Percentiles rank a stretch among this genome's conserved stretches.
phyloP scores from a whole-genome alignment of 2,888 invertebrate genomes.

The Cactoblastis cactorum region DNA sequence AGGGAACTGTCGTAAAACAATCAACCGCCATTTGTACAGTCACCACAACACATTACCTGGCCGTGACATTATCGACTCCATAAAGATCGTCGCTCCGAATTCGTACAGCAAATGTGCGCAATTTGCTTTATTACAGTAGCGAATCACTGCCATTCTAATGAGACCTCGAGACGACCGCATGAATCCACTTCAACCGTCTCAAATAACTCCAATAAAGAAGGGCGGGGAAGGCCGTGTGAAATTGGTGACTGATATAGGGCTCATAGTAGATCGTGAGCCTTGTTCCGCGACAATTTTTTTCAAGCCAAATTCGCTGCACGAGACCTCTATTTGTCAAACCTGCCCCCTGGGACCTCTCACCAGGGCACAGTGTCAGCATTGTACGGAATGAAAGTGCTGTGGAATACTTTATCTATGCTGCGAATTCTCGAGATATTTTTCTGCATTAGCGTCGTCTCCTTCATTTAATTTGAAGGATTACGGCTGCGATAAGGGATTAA shows the following conservation, averaged over 20 bases:
- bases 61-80: constrained; percentile 74
- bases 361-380: constrained; percentile 35
- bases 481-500: constrained; percentile 15
- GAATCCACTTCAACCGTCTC: constrained; percentile 20
- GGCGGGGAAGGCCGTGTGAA: constrained; percentile 31
- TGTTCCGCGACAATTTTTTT: constrained; percentile 64
- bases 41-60: constrained; percentile 71
- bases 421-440: constrained; percentile 38
- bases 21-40: constrained; percentile 64
- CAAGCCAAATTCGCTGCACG: constrained; percentile 62
- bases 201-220: constrained; percentile 19
- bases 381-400: constrained; percentile 35
- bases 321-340: constrained; percentile 70
- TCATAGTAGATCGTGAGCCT: constrained; percentile 45
- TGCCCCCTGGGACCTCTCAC: constrained; percentile 39
- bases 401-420: constrained; percentile 32
- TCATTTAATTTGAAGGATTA: constrained; percentile 44
- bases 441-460: constrained; percentile 28
- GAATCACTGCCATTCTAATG: constrained; percentile 43
- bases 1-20: constrained; percentile 62
- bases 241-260: constrained; percentile 45
- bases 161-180: constrained; percentile 37
- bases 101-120: constrained; percentile 73
- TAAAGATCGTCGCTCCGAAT: constrained; percentile 69
- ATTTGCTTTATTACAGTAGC: constrained; percentile 73